Base-by-base conservation (phyloP, 1,140 invertebrate genomes). In the Epicauta chinensis region DNA sequence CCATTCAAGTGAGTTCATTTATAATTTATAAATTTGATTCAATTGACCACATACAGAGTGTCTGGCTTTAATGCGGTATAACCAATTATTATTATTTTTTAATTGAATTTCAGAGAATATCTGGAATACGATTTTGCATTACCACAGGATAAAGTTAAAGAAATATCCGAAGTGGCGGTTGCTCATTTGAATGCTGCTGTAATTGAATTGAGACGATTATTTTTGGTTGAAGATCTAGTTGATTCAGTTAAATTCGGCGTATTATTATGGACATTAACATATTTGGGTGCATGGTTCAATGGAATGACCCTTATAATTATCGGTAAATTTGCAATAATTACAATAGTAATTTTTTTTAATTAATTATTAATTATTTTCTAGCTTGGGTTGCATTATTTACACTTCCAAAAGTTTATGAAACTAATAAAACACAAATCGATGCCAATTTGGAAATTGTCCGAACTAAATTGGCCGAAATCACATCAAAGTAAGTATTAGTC, bases 241-340 rank as follows among this genome's bases (percentile, higher is more conserved):
- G 94, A 98, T 74, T 97, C 94, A 35, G 81, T 92, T 61, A 92
- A 97, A 80, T 97, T 97, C 74, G 91, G 84, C 60, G 81, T 94
- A 54, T 74, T 93, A 56, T 77, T 97, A 64, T 98, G 94, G 93
- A 86, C 86, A 64, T 79, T 97, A 68, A 98, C 95, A 17, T 98
- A 97, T 71, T 79, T 98, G 62, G 95, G 95, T 60, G 84, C 91
- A 61, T 96, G 91, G 89, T 98, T 98, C 80, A 98, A 97, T 76
- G 94, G 94, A 69, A 89, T 98, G 82, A 97, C 93, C 59, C 81
- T 97, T 61, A 82, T 97, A 66, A 97, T 97, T 65, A 80, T 97
- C 66, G 87, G 91, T 95, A 51, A 53, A 49, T 39, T 39, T 53
- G 3, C 14, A n/a, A 16, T 50, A 9, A 31, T 38, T 17, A 5